Evolutionary conservation across 2,113 vertebrate species (phyloP).

Genomic region (Rattus rattus): DNA sequence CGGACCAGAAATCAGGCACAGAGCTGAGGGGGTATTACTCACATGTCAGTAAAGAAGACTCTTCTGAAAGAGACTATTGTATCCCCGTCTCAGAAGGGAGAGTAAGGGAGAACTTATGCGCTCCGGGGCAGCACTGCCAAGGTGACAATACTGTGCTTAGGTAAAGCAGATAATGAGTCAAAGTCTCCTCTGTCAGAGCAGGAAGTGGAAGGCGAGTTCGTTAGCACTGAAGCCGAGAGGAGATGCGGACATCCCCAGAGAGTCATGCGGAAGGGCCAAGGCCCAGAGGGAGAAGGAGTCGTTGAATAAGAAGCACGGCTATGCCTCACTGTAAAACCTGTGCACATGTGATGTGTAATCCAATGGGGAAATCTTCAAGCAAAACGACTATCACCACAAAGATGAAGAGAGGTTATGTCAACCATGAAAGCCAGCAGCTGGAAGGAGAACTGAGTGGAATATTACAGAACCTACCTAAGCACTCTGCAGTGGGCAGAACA

Average conservation of each 20-base stretch:
- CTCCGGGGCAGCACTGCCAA: neutral
- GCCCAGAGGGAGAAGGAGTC: neutral
- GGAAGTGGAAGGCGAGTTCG: neutral
- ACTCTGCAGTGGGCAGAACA: neutral
- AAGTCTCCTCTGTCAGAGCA: neutral
- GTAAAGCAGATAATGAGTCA: neutral
- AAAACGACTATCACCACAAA: neutral
- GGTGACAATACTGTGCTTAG: neutral
- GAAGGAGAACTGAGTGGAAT: neutral
- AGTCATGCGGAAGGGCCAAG: neutral
- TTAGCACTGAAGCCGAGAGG: neutral
- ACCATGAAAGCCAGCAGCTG: neutral
- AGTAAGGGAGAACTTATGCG: neutral
- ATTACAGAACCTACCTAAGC: neutral
- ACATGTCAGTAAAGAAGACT: neutral
- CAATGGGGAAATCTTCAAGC: neutral
- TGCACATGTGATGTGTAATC: neutral
- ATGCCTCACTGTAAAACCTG: neutral
- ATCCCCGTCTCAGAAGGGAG: neutral
- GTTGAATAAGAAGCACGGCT: accelerated
- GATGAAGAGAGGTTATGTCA: neutral
- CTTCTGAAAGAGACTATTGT: neutral
- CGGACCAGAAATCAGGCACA: neutral
- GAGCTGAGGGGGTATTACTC: neutral
- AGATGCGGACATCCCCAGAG: neutral